Conservation (phyloP, 2,113 vertebrate species). For the Spermophilus dauricus region DNA sequence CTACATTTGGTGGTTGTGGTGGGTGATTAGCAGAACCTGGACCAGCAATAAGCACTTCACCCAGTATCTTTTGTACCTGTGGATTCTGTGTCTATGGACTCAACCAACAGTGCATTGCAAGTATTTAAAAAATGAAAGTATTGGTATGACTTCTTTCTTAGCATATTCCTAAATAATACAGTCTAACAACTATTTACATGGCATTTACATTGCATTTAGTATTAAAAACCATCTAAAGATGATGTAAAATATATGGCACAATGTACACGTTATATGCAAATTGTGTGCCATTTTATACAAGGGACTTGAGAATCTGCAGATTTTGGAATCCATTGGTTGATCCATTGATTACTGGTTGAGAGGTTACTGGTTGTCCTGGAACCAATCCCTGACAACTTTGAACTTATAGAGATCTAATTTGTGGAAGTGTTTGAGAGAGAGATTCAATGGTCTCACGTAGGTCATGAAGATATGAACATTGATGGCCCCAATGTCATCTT, state of each 20-base stretch:
- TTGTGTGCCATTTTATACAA: neutral
- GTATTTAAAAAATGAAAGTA: neutral
- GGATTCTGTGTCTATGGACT: no score
- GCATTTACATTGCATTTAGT: neutral
- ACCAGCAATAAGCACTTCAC: neutral
- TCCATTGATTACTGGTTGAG: no score
- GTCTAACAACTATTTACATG: neutral
- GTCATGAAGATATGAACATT: neutral
- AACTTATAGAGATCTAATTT: slow-evolving; percentile 13
- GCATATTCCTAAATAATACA: neutral
- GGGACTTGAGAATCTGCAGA: neutral
- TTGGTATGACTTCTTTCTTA: neutral
- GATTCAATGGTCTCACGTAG: no score
- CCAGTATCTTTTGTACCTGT: no score
- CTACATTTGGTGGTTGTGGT: neutral
- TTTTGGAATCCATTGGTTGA: neutral
- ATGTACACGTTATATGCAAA: neutral
- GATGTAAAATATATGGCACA: neutral
- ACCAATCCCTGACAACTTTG: neutral
- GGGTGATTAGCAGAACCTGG: neutral
- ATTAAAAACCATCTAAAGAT: neutral
- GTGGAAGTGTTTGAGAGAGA: neutral
- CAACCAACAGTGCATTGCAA: neutral
- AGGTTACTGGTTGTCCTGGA: neutral
- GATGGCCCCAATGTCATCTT: neutral